Percentiles rank a stretch among this genome's conserved stretches.
These are phyloP conservation scores for Lucinisca nassula DNA, from an alignment of 2,888 invertebrate species.

Conservation along the genomic window DNA sequence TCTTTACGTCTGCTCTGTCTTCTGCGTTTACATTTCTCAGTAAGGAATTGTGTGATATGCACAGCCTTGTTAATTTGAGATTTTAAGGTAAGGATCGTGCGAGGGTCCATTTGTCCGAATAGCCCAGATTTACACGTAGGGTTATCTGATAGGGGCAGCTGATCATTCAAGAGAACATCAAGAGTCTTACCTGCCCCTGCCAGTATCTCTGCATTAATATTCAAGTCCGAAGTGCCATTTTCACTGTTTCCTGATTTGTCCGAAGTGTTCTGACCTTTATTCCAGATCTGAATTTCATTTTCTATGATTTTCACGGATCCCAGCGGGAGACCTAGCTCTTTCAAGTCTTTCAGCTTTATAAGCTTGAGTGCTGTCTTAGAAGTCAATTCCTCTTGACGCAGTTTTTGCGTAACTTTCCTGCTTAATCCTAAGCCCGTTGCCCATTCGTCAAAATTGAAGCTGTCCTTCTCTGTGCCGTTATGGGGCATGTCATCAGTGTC, in stretches of 20 bases:
- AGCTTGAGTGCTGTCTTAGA: not conserved
- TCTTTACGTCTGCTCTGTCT: slow-evolving; percentile 39
- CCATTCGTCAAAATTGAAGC: not conserved
- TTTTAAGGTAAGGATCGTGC: too few species aligned
- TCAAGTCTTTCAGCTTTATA: not conserved
- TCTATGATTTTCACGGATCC: not conserved
- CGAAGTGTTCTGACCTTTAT: not conserved
- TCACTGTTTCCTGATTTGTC: not conserved
- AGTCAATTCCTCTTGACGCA: not conserved
- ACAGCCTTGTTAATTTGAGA: not conserved
- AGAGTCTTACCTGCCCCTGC: not conserved
- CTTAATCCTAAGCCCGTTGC: not conserved
- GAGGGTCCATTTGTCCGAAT: not conserved
- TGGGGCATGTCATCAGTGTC: not conserved
- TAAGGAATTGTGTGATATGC: slow-evolving; percentile 34
- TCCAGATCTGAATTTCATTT: not conserved
- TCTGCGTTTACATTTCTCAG: slow-evolving; percentile 36
- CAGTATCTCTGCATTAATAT: not conserved
- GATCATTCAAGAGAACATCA: not conserved
- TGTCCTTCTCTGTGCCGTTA: not conserved
- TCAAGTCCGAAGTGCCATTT: not conserved
- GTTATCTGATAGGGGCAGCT: not conserved
- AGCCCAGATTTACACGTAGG: not conserved
- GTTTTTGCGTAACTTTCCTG: not conserved
- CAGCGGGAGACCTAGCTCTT: not conserved